These are phyloP conservation scores for Blastobasis lacticolella DNA, from an alignment of 2,888 invertebrate species.

Conservation along the genomic window DNA sequence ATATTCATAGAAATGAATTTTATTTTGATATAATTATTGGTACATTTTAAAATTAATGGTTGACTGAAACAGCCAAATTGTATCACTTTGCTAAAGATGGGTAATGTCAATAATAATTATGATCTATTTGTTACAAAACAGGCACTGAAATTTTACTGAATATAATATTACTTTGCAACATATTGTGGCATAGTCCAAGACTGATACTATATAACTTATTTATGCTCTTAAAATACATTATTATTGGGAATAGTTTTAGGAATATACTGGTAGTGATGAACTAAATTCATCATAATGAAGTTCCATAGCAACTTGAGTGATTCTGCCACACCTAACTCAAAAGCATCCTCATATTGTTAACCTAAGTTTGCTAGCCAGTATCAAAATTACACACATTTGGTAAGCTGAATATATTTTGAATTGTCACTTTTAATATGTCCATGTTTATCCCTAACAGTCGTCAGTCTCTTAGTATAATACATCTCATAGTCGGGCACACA, in stretches of 20 bases:
- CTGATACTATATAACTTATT: slow-evolving; percentile 5
- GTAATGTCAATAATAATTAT: slow-evolving; percentile 17
- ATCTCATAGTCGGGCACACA: slow-evolving; percentile 10
- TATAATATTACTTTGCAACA: slow-evolving; percentile 7
- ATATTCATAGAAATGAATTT: slow-evolving; percentile 56
- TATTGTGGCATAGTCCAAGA: background rate
- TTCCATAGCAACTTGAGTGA: slow-evolving; percentile 27
- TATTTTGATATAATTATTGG: slow-evolving; percentile 41
- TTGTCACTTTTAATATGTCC: background rate
- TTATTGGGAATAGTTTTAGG: slow-evolving; percentile 16
- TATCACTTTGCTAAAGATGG: slow-evolving; percentile 24
- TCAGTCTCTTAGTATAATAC: slow-evolving; percentile 33
- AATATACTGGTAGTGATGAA: slow-evolving; percentile 16
- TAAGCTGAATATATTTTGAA: slow-evolving; percentile 7
- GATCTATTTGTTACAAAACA: slow-evolving; percentile 11
- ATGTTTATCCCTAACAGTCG: slow-evolving; percentile 3
- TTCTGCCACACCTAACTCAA: background rate
- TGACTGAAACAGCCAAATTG: slow-evolving; percentile 22
- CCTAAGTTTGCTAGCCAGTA: slow-evolving; percentile 3
- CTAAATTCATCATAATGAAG: slow-evolving; percentile 21
- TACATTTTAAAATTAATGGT: slow-evolving; percentile 42
- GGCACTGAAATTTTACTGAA: slow-evolving; percentile 15
- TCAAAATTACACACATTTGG: slow-evolving; percentile 4
- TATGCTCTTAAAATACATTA: slow-evolving; percentile 28
- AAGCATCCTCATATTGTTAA: background rate